Evolutionary conservation across 92 coral and sea anemone species (phyloP).

Genomic region (Bergia puertoricense): DNA sequence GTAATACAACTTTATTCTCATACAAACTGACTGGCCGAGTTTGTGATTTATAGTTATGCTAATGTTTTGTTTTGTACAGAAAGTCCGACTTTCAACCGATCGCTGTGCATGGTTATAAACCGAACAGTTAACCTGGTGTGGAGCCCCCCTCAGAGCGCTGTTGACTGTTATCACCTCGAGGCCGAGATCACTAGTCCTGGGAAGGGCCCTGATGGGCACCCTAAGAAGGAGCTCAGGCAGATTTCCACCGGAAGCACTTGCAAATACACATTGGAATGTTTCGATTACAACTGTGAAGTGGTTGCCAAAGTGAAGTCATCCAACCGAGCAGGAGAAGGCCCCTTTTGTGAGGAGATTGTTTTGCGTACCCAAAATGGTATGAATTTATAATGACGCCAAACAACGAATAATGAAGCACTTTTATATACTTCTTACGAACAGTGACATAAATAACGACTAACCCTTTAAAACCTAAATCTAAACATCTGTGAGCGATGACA

Average conservation of each 20-base stretch:
- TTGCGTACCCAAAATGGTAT: slow-evolving; percentile 69
- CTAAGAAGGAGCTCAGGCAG: slow-evolving; percentile 54
- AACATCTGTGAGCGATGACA: too few species aligned
- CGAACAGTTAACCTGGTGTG: slow-evolving; percentile 66
- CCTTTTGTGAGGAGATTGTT: slow-evolving; percentile 63
- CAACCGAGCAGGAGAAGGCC: slow-evolving; percentile 87
- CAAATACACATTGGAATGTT: slow-evolving; percentile 72
- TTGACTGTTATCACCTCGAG: slow-evolving; percentile 71
- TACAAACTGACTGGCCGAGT: not conserved
- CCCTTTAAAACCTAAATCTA: too few species aligned
- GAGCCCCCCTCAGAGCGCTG: slow-evolving; percentile 83
- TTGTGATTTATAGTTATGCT: not conserved
- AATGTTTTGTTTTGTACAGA: slow-evolving; percentile 38
- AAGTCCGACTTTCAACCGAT: slow-evolving; percentile 63
- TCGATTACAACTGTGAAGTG: slow-evolving; percentile 64
- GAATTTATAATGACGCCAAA: not conserved
- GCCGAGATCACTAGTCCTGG: slow-evolving; percentile 63
- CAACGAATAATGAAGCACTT: not conserved
- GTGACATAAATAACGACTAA: too few species aligned
- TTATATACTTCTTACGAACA: not conserved
- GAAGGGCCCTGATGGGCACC: slow-evolving; percentile 56
- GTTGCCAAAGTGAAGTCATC: slow-evolving; percentile 83
- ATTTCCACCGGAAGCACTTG: slow-evolving; percentile 66
- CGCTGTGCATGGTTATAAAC: slow-evolving; percentile 74
- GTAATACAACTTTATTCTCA: too few species aligned